Evolutionary conservation across 2,888 invertebrate species (phyloP).

Genomic region (Mellilla xanthometata): DNA sequence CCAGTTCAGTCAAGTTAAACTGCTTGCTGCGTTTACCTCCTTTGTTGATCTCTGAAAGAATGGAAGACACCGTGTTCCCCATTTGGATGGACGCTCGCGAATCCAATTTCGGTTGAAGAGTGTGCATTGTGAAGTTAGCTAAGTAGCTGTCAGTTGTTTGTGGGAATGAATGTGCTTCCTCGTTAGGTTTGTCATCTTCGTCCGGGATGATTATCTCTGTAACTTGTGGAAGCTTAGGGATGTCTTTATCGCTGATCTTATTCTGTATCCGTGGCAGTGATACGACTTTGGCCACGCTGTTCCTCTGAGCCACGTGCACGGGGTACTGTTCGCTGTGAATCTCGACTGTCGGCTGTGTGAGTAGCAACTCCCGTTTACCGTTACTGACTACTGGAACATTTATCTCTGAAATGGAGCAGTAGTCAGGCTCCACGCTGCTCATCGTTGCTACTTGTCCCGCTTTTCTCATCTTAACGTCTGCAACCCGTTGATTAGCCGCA

Average conservation of each 20-base stretch:
- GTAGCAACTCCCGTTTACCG: slow-evolving; percentile 78
- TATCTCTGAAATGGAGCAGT: slow-evolving; percentile 90
- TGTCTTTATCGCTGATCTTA: slow-evolving; percentile 82
- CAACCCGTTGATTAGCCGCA: slow-evolving; percentile 82
- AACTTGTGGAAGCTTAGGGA: slow-evolving; percentile 89
- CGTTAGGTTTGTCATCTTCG: slow-evolving; percentile 77
- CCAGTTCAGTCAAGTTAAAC: slow-evolving; percentile 71
- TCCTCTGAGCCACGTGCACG: slow-evolving; percentile 62
- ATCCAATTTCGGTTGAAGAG: slow-evolving; percentile 72
- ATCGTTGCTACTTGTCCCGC: slow-evolving; percentile 77
- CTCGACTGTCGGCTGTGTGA: slow-evolving; percentile 78
- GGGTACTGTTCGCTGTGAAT: slow-evolving; percentile 78
- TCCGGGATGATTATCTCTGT: slow-evolving; percentile 89
- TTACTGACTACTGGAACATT: slow-evolving; percentile 85
- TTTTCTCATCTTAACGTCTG: slow-evolving; percentile 80
- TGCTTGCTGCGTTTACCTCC: slow-evolving; percentile 72
- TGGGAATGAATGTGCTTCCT: slow-evolving; percentile 60
- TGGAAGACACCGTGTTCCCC: slow-evolving; percentile 84
- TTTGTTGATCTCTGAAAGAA: slow-evolving; percentile 82
- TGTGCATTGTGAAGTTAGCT: slow-evolving; percentile 66
- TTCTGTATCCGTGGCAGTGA: slow-evolving; percentile 71
- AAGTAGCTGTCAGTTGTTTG: slow-evolving; percentile 64
- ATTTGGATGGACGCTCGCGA: slow-evolving; percentile 82
- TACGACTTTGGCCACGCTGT: slow-evolving; percentile 73
- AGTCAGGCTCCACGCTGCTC: slow-evolving; percentile 85